Conservation (phyloP, 2,113 vertebrate genomes). For the Scortum barcoo region DNA sequence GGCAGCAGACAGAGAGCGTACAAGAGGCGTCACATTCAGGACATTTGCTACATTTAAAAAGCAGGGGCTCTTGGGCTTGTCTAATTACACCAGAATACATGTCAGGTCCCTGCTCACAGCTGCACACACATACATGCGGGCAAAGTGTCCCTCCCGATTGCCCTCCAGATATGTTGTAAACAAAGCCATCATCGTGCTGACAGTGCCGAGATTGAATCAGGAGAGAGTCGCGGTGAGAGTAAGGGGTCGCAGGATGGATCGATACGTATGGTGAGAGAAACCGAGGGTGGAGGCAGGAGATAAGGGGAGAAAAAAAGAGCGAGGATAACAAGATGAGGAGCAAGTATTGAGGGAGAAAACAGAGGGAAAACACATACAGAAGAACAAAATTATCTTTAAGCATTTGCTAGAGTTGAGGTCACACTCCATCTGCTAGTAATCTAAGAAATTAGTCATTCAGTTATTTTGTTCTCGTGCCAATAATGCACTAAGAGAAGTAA, state of each 20-base stretch:
- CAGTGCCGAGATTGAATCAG: conserved; percentile 54
- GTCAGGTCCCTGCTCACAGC: conserved; percentile 1
- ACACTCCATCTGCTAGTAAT: not conserved
- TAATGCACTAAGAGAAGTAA: not conserved
- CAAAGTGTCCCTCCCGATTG: conserved; percentile 25
- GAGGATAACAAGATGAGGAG: not conserved
- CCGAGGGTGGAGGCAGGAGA: not conserved
- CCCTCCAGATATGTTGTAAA: conserved; percentile 55
- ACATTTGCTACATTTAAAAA: not conserved
- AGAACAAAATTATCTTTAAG: not conserved
- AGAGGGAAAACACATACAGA: not conserved
- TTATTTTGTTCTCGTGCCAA: conserved; percentile 14
- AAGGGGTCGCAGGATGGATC: conserved; percentile 32
- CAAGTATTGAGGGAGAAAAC: not conserved
- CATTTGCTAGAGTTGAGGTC: not conserved
- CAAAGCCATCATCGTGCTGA: conserved; percentile 61
- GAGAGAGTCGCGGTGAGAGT: conserved; percentile 25
- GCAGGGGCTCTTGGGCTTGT: not conserved
- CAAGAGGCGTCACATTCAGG: not conserved
- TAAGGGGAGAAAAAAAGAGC: not conserved
- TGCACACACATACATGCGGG: not conserved
- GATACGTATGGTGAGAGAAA: conserved; percentile 48
- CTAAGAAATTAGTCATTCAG: not conserved
- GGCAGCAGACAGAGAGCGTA: not conserved
- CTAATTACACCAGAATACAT: conserved; percentile 28